Evolutionary conservation across 2,797 vertebrate genomes (phyloP), one percentile per base, ranked within the genome.

Genomic region (Alauda arvensis): DNA sequence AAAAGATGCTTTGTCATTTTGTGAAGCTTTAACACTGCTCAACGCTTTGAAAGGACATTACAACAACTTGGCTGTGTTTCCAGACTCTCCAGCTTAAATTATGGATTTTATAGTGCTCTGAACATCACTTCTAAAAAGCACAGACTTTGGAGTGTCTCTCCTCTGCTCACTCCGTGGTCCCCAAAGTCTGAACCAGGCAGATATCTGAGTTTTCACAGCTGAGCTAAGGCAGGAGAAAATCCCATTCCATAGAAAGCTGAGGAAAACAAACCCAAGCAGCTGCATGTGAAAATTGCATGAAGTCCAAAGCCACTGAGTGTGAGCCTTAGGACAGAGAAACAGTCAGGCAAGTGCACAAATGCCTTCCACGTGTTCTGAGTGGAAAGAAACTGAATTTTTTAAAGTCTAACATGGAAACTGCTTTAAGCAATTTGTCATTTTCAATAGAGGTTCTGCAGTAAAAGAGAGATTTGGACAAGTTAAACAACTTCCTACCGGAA

Each of bases 361-460:
- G 93, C 83, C 68, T 95, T 94, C 94, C 93, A 95, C 60, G 90
- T 93, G 93, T 89, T 87, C 71, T 69, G 75, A 61, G 83, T 89
- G 77, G 90, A 82, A 93, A 89, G 70, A 85, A 94, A 81, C 66
- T 68, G 91, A 91, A 87, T 89, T 92, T 93, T 93, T 93, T 88
- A 83, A 92, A 91, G 87, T 87, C 80, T 66, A 95, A 95, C 93
- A 91, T 77, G 87, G 92, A 95, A 93, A 96, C 65, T 61, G 93
- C 95, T 95, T 88, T 87, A 91, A 94, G 94, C 95, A 88, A 95
- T 96, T 95, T 96, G 95, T 95, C 96, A 94, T 94, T 94, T 94
- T 92, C 89, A 89, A 86, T 95, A 84, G 92, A 87, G 77, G 55
- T 46, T 88, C 71, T 43, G 39, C 55, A 89, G 77, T 51, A 57